phyloP scores from a whole-genome alignment of 1,140 invertebrate genomes.

The Drosophila cardini region DNA sequence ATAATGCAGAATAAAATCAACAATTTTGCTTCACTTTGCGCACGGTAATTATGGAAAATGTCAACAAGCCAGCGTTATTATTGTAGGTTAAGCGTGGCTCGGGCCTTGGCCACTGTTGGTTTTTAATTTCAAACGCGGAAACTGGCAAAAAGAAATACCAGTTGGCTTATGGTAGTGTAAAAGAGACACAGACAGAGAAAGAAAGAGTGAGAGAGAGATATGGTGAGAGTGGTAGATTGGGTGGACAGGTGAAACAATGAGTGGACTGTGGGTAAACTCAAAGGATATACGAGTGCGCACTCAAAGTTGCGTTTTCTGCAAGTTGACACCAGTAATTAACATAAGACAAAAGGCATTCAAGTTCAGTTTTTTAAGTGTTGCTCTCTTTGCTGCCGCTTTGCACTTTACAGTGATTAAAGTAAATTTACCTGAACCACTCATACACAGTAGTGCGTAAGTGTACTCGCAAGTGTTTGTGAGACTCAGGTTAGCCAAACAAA shows the following conservation, averaged over 20 bases:
- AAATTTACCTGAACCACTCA: constrained; percentile 79
- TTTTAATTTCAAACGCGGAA: constrained; percentile 77
- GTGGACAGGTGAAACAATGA: neutral
- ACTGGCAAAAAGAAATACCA: constrained; percentile 42
- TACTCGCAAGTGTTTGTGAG: constrained; percentile 48
- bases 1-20: constrained; percentile 82
- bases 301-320: constrained; percentile 68
- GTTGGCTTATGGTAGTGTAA: constrained; percentile 9
- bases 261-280: constrained; percentile 45
- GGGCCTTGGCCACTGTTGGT: constrained; percentile 78
- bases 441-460: constrained; percentile 15
- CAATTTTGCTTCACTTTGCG: constrained; percentile 79
- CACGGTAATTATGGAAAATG: constrained; percentile 81
- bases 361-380: constrained; percentile 77
- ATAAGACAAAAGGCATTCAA: constrained; percentile 75
- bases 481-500: constrained; percentile 73
- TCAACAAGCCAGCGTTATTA: constrained; percentile 77
- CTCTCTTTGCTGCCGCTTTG: constrained; percentile 63
- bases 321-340: constrained; percentile 81
- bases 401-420: constrained; percentile 79
- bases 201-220: constrained; percentile 9
- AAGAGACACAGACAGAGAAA: neutral
- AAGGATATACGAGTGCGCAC: constrained; percentile 78
- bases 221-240: neutral
- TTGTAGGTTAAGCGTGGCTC: constrained; percentile 77